Conservation (phyloP, 2,113 vertebrate species). For the Chroicocephalus ridibundus region DNA sequence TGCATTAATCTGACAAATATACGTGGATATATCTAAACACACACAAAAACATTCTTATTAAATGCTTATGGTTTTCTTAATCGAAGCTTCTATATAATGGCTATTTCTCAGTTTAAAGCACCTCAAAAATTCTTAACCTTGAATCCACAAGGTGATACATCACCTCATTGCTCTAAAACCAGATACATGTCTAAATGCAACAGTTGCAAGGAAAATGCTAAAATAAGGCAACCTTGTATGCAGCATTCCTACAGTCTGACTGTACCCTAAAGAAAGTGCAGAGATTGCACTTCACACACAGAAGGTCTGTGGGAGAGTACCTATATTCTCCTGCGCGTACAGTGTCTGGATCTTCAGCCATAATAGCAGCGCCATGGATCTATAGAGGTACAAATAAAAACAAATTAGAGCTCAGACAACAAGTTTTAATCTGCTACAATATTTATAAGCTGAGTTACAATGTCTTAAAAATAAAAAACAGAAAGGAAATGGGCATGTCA, state of each 20-base stretch:
- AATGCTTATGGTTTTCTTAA: background rate
- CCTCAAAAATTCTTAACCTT: background rate
- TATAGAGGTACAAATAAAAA: background rate
- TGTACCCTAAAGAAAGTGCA: background rate
- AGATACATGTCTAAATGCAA: background rate
- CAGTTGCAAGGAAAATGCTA: background rate
- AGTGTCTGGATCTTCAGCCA: background rate
- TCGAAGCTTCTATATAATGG: background rate
- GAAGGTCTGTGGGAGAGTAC: background rate
- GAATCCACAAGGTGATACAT: background rate
- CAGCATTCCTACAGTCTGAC: background rate
- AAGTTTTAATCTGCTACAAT: background rate
- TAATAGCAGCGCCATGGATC: background rate
- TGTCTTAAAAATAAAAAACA: background rate
- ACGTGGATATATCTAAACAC: background rate
- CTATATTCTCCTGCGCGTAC: background rate
- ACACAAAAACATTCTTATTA: background rate
- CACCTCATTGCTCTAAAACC: background rate
- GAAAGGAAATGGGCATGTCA: background rate
- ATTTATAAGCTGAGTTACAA: background rate
- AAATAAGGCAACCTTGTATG: background rate
- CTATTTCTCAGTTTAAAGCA: background rate
- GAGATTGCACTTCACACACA: background rate
- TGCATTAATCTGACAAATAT: constrained; percentile 5
- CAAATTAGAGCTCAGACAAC: background rate